Evolutionary conservation across 2,888 invertebrate genomes (phyloP).

Genomic region (Adineta ricciae): DNA sequence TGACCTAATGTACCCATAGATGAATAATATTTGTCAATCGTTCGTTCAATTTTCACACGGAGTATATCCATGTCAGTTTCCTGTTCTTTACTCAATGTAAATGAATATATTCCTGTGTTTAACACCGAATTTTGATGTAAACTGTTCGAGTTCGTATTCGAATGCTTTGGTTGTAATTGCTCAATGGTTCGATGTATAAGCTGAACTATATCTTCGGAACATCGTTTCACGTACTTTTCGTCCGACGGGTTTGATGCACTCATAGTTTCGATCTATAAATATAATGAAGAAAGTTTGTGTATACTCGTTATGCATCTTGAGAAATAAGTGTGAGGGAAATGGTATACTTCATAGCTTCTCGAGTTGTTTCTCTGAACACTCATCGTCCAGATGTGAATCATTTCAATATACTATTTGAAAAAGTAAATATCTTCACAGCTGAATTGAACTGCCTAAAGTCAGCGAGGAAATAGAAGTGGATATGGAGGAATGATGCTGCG

Average conservation of each 20-base stretch:
- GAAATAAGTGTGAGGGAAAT: no score
- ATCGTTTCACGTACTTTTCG: background rate
- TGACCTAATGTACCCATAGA: background rate
- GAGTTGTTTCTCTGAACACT: no score
- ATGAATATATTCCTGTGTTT: background rate
- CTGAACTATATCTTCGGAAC: background rate
- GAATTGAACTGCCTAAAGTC: no score
- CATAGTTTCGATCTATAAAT: no score
- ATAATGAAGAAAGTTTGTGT: no score
- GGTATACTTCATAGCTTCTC: no score
- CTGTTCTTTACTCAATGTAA: background rate
- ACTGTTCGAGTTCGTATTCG: background rate
- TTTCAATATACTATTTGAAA: no score
- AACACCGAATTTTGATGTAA: background rate
- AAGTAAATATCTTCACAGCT: no score
- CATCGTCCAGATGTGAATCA: no score
- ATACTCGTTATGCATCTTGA: no score
- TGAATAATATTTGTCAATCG: background rate
- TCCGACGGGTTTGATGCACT: background rate
- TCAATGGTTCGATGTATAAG: background rate
- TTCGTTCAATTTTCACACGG: background rate
- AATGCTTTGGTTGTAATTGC: background rate
- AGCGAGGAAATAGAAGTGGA: no score
- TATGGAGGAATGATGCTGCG: no score
- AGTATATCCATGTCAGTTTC: background rate